Base-by-base conservation (phyloP, 2,113 vertebrate species). In the Cygnus atratus region DNA sequence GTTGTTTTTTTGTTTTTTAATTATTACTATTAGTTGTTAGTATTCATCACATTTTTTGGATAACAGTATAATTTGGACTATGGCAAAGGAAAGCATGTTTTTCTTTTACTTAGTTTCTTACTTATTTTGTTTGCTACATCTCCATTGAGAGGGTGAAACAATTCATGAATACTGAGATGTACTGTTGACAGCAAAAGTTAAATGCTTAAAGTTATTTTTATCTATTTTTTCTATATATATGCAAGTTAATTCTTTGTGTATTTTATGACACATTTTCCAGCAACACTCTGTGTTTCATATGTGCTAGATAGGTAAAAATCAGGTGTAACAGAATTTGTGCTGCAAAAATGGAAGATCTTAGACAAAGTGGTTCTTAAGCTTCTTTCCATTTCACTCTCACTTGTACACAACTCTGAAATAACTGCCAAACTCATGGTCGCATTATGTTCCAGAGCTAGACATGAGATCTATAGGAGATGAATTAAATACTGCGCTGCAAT, bases 1-100 rank as follows among this genome's bases (percentile, higher is more conserved):
- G 26, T 41, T 78, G 2, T 0, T 41, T 78, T 1, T 0, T 63
- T 78, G 1, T 0, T 0, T 3, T 44, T 46, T 55, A 46, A 57
- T 52, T 50, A 55, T 46, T 94, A 68, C 54, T 86, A 71, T 66
- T 80, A 58, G 3, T 11, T 55, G 16, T 54, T 84, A 61, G 12
- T 79, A 25, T 92, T 79, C 3, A 1, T 57, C 59, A 25, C 5
- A 21, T 2, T 26, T 65, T 70, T 33, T 57, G 16, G 70, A 67
- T 31, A 6, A 1, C 15, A n/a, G 9, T 46, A 33, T 37, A 72
- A 19, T 75, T 78, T 89, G 31, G 70, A 50, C 39, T 75, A 21
- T 9, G 31, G 13, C 1, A 79, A 83, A 91, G 20, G 35, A 75
- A 84, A 65, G 3, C 43, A 52, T 71, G 29, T 43, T 80, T 72